Evolutionary conservation across 2,113 vertebrate genomes (phyloP), one percentile per base, ranked within the genome.

Genomic region (Rutilus rutilus): DNA sequence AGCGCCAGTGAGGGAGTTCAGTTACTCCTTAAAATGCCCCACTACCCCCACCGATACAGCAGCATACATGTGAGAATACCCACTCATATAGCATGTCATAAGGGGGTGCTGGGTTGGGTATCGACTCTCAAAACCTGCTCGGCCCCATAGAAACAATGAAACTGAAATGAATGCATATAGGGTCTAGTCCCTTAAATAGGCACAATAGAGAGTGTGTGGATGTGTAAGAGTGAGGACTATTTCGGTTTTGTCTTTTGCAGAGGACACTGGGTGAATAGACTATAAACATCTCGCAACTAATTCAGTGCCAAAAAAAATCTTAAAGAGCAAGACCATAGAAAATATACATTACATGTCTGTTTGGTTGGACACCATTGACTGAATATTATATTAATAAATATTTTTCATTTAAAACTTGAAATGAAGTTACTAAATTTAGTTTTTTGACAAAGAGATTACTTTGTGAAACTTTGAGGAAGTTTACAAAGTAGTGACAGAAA

Each of bases 1-100:
- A 93, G 93, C 76, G 90, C 95, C 82, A 89, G 94, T 93, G 91
- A 90, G 94, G 83, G 90, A 95, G 93, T 91, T 98, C 93, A 73
- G 91, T 97, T 97, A 95, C 96, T 77, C 88, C 90, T 36, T 39
- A 54, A 83, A 39, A n/a, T 57, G 50, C 50, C 64, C 25, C 45
- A 23, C 60, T 3, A 89, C 91, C 89, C 2, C 92, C 93, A 95
- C 95, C 95, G 95, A 93, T 93, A 92, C 93, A 73, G 93, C 94
- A 92, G 93, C 93, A 95, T 95, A 94, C 94, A 95, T 90, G 91
- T 88, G 91, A 89, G 94, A 91, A 90, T 93, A 91, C 91, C 91
- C 87, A 89, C 90, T 57, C 71, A 69, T 90, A 88, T 91, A 95
- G 95, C 91, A 89, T 93, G 91, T 90, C 91, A 91, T 75, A 83